phyloP scores from a whole-genome alignment of 1,140 invertebrate genomes.

The Dendroctonus valens region DNA sequence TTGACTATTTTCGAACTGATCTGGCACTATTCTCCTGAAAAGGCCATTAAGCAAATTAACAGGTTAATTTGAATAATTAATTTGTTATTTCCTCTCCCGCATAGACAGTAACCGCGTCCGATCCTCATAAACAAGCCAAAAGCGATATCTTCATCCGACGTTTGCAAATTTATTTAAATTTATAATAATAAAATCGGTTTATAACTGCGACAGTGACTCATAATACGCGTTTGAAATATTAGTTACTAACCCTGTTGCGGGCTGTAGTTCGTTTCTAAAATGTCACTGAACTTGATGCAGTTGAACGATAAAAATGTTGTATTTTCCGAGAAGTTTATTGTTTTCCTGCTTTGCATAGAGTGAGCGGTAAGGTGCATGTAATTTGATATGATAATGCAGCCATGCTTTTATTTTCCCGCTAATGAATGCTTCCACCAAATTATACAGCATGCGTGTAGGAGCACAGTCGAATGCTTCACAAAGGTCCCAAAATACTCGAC shows the following conservation, averaged over 20 bases:
- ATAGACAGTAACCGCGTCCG: constrained; percentile 3
- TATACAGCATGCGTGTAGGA: too few relatives aligned
- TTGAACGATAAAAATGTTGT: constrained; percentile 30
- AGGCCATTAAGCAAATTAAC: neutral
- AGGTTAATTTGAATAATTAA: constrained; percentile 8
- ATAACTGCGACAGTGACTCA: constrained; percentile 19
- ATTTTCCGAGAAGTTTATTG: constrained; percentile 33
- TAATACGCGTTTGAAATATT: constrained; percentile 28
- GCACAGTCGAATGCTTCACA: too few relatives aligned
- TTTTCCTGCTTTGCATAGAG: constrained; percentile 23
- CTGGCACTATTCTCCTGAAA: neutral
- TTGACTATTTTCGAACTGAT: too few relatives aligned
- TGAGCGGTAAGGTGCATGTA: constrained; percentile 19
- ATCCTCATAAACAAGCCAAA: constrained; percentile 4
- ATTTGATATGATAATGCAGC: constrained; percentile 24
- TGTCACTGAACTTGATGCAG: constrained; percentile 33
- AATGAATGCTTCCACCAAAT: too few relatives aligned
- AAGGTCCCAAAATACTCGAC: too few relatives aligned
- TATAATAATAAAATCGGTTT: constrained; percentile 18
- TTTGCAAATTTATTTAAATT: constrained; percentile 23
- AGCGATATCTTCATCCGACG: constrained; percentile 12
- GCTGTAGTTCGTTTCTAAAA: constrained; percentile 25
- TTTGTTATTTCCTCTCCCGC: constrained; percentile 6
- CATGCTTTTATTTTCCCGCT: too few relatives aligned
- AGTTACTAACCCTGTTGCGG: constrained; percentile 16